Evolutionary conservation across 2,888 invertebrate genomes (phyloP).

Genomic region (Xanthia togata): DNA sequence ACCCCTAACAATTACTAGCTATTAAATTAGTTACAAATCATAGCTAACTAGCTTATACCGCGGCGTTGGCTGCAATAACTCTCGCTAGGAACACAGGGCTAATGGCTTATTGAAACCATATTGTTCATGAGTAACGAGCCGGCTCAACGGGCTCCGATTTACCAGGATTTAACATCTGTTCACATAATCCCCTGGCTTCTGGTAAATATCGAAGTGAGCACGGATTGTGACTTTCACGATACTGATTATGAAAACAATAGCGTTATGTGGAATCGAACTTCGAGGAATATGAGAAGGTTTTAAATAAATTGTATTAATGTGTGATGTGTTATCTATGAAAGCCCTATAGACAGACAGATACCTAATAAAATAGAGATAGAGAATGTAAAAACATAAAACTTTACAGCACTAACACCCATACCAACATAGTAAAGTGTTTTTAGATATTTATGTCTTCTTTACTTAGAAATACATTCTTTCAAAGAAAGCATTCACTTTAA

Average conservation of each 20-base stretch:
- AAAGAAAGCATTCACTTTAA: not conserved
- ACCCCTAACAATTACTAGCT: slow-evolving; percentile 68
- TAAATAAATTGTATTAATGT: not conserved
- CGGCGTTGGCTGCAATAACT: slow-evolving; percentile 66
- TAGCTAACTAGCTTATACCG: slow-evolving; percentile 65
- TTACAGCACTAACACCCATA: too few species aligned
- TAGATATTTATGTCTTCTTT: not conserved
- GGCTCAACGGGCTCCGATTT: slow-evolving; percentile 54
- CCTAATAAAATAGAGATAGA: not conserved
- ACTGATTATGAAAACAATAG: slow-evolving; percentile 50
- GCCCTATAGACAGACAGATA: too few species aligned
- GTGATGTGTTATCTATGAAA: too few species aligned
- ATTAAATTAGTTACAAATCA: slow-evolving; percentile 74
- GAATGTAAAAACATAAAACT: not conserved
- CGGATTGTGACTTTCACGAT: slow-evolving; percentile 51
- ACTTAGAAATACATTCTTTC: not conserved
- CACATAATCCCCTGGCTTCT: slow-evolving; percentile 61
- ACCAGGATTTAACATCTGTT: slow-evolving; percentile 69
- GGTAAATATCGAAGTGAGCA: slow-evolving; percentile 62
- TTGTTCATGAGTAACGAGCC: slow-evolving; percentile 67
- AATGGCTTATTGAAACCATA: slow-evolving; percentile 76
- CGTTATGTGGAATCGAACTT: slow-evolving; percentile 7
- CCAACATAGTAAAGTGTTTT: not conserved
- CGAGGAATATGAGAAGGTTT: slow-evolving; percentile 1
- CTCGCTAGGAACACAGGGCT: slow-evolving; percentile 67